Evolutionary conservation across 2,797 vertebrate species (phyloP), one percentile per base, ranked within the genome.

Genomic region (Sebastes matsubarae): DNA sequence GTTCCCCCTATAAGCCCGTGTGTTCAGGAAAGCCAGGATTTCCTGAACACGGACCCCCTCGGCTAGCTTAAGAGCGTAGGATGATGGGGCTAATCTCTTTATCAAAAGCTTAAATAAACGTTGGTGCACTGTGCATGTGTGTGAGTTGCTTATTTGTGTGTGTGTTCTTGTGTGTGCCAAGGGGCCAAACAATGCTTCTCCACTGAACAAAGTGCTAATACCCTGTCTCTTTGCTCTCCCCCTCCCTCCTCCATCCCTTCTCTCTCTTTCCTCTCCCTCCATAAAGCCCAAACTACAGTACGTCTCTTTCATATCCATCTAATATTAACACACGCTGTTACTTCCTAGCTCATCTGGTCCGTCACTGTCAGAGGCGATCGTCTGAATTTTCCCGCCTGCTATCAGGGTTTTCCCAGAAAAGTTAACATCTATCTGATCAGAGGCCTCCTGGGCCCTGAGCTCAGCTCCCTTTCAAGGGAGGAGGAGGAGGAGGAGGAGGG

Each of bases 31-130:
- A 93, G 87, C 89, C 89, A 84, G 92, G 93, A 93, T 94, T 93
- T 95, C 93, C 93, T 94, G 84, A 92, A 94, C 92, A 92, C 18
- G 88, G 84, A 92, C 88, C 89, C 93, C 91, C 91, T 90, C 22
- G 76, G 89, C 82, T 82, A 85, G 88, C 85, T 92, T 92, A 90
- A 88, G 85, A 90, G 82, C 87, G 79, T 83, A 85, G 87, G 89
- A 94, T 90, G 91, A 93, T 90, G 93, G 85, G 76, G 82, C 89
- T 96, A 95, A 97, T 96, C 96, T 95, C 94, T 95, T 96, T 93
- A 95, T 96, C 95, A 96, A 95, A 96, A 88, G 93, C 87, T 90
- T 94, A 94, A 95, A 95, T 95, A 96, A 96, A 96, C 89, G 79
- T 87, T 75, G 66, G 58, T 79, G 77, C 76, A 79, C 54, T 81